These are phyloP conservation scores for Trachemys scripta DNA, from an alignment of 2,113 vertebrate species.

Conservation along the genomic window DNA sequence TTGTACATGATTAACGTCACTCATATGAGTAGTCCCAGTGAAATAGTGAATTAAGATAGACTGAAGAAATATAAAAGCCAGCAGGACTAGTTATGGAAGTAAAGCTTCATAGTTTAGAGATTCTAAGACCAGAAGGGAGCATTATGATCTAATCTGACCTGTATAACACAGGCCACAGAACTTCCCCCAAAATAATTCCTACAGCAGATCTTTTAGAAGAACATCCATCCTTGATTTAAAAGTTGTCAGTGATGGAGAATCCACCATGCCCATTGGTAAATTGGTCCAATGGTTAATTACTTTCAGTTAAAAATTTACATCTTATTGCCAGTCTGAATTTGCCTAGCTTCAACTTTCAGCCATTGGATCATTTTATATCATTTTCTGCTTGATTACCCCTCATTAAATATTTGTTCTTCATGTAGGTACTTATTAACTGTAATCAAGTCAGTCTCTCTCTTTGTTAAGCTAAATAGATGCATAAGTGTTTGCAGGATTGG, in stretches of 20 bases:
- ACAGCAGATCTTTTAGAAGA: background rate
- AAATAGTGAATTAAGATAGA: conserved; percentile 23
- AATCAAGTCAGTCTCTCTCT: background rate
- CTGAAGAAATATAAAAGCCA: conserved; percentile 39
- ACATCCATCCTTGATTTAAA: background rate
- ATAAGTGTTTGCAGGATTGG: background rate
- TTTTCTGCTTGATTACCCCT: background rate
- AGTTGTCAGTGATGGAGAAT: background rate
- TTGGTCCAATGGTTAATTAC: background rate
- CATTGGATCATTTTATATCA: background rate
- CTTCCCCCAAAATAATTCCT: background rate
- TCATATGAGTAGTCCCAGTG: conserved; percentile 19
- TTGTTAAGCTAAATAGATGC: background rate
- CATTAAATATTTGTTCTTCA: background rate
- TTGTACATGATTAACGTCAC: background rate
- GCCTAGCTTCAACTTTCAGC: background rate
- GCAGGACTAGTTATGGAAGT: background rate
- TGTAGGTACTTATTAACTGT: background rate
- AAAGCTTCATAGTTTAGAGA: background rate
- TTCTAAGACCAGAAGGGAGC: background rate
- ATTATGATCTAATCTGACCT: background rate
- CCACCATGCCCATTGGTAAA: background rate
- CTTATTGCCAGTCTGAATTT: background rate
- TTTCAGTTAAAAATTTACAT: background rate
- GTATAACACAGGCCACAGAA: background rate